Percentiles rank a stretch among this genome's conserved stretches.
Evolutionary conservation across 2,888 invertebrate genomes (phyloP).

Genomic region (Pristionchus japonicus): DNA sequence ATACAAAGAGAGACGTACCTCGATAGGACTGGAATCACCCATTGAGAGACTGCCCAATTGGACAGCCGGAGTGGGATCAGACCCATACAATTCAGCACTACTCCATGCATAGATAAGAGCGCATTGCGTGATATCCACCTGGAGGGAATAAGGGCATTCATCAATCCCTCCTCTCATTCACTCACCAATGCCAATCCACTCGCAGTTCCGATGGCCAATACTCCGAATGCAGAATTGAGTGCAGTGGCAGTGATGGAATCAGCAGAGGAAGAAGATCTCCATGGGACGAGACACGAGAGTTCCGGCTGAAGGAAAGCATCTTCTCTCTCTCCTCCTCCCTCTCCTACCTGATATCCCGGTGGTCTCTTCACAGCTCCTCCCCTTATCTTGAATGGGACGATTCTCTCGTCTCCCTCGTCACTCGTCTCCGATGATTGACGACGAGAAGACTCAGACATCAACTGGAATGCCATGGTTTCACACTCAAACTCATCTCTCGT

Average conservation of each 20-base stretch:
- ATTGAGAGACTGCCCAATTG: conserved; percentile 51
- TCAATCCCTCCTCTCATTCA: no score
- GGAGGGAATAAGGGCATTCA: no score
- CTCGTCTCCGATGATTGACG: conserved; percentile 63
- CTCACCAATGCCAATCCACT: conserved; percentile 39
- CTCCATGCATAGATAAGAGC: conserved; percentile 71
- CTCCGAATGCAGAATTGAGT: conserved; percentile 94
- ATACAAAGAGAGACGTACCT: neutral
- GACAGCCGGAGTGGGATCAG: conserved; percentile 65
- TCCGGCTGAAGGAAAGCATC: conserved; percentile 82
- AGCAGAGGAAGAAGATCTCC: conserved; percentile 82
- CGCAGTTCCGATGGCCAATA: conserved; percentile 76
- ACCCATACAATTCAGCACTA: conserved; percentile 66
- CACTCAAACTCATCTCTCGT: neutral
- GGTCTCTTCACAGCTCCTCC: conserved; percentile 87
- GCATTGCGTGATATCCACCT: conserved; percentile 62
- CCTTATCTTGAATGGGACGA: conserved; percentile 78
- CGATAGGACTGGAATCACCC: conserved; percentile 27
- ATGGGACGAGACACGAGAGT: conserved; percentile 91
- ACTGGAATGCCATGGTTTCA: neutral
- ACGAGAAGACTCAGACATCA: conserved; percentile 50
- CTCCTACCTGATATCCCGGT: conserved; percentile 92
- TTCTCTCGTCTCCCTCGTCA: conserved; percentile 62
- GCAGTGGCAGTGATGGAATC: conserved; percentile 90
- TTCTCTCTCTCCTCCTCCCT: no score